These are phyloP conservation scores for Leptinotarsa texana DNA, from an alignment of 1,140 invertebrate species.

Conservation along the genomic window DNA sequence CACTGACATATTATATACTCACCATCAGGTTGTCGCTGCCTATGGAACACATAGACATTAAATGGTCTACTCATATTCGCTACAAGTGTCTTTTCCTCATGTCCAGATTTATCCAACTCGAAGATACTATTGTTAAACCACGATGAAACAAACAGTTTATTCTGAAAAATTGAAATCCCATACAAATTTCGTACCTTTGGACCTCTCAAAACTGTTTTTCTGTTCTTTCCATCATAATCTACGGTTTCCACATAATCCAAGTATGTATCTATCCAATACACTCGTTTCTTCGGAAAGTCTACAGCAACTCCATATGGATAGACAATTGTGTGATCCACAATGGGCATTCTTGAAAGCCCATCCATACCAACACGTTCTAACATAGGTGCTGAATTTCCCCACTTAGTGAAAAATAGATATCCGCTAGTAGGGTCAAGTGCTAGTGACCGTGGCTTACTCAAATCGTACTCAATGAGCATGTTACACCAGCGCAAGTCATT, in stretches of 20 bases:
- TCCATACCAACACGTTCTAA: constrained; percentile 67
- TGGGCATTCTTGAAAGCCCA: constrained; percentile 60
- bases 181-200: constrained; percentile 69
- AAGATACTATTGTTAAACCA: constrained; percentile 68
- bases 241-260: constrained; percentile 73
- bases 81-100: constrained; percentile 56
- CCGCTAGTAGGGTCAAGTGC: constrained; percentile 81
- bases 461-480: constrained; percentile 68
- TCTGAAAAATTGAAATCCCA: constrained; percentile 73
- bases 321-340: constrained; percentile 65
- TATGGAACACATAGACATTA: constrained; percentile 72
- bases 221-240: constrained; percentile 70
- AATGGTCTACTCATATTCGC: constrained; percentile 62
- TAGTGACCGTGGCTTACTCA: constrained; percentile 76
- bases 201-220: constrained; percentile 67
- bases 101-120: constrained; percentile 62
- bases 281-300: constrained; percentile 71
- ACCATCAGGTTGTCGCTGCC: constrained; percentile 73
- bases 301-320: constrained; percentile 64
- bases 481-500: constrained; percentile 66
- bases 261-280: constrained; percentile 82
- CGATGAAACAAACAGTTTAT: constrained; percentile 67
- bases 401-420: constrained; percentile 79
- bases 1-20: constrained; percentile 38
- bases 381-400: constrained; percentile 65